phyloP scores from a whole-genome alignment of 2,113 vertebrate genomes.

The Vidua chalybeata region DNA sequence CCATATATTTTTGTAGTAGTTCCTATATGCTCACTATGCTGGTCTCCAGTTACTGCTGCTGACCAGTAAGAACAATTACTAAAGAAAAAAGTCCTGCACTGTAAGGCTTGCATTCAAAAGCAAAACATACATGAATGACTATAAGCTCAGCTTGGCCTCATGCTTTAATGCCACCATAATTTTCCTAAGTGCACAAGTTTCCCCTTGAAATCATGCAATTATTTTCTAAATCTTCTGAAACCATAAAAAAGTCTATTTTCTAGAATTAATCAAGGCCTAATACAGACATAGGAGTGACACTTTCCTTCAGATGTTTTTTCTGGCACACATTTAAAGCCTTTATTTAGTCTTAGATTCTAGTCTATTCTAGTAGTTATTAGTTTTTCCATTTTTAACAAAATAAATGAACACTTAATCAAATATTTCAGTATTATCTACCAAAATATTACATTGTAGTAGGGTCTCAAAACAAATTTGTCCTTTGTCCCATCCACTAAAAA shows the following conservation, averaged over 20 bases:
- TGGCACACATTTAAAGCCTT: accelerated
- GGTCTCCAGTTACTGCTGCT: background rate
- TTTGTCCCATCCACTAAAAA: background rate
- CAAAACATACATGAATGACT: background rate
- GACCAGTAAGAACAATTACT: background rate
- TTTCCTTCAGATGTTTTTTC: background rate
- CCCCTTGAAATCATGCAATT: background rate
- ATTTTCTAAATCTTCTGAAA: background rate
- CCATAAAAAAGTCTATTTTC: background rate
- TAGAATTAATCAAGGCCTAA: background rate
- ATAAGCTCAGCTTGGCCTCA: background rate
- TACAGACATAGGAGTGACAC: background rate
- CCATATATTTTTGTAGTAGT: background rate
- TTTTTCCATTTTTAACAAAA: background rate
- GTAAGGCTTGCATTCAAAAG: background rate
- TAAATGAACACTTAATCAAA: background rate
- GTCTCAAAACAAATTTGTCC: background rate
- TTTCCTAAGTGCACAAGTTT: background rate
- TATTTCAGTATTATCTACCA: background rate
- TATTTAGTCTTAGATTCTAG: background rate
- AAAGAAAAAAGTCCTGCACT: background rate
- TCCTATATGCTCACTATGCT: background rate
- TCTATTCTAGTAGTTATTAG: background rate
- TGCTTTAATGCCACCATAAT: background rate
- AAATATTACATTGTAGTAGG: background rate